These are phyloP conservation scores for Hesperophylax magnus DNA, from an alignment of 1,140 invertebrate genomes.

Conservation along the genomic window DNA sequence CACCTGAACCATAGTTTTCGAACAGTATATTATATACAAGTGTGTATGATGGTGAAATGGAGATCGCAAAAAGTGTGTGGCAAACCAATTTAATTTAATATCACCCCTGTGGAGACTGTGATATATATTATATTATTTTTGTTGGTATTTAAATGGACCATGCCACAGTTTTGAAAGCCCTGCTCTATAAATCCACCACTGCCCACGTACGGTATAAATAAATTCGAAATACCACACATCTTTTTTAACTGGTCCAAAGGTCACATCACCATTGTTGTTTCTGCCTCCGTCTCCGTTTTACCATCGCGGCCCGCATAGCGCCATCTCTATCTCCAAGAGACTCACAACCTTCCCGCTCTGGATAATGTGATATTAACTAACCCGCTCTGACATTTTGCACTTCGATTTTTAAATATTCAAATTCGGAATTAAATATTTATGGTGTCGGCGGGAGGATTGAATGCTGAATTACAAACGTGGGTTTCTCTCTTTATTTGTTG, in stretches of 20 bases:
- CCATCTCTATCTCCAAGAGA: not conserved
- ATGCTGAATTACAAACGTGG: constrained; percentile 1
- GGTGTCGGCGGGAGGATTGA: constrained; percentile 5
- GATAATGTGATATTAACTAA: not conserved
- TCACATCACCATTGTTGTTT: constrained; percentile 28
- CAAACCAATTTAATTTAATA: too few relatives aligned
- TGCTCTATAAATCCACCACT: not conserved
- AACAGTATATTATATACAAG: too few relatives aligned
- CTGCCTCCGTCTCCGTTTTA: not conserved
- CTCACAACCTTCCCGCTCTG: constrained; percentile 1
- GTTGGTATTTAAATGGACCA: not conserved
- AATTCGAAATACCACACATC: constrained; percentile 38
- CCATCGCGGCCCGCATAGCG: not conserved
- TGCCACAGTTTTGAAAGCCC: constrained; percentile 1
- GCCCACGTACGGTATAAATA: constrained; percentile 28
- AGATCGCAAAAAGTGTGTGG: too few relatives aligned
- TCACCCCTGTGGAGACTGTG: too few relatives aligned
- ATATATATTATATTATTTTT: not conserved
- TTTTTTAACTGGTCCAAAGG: constrained; percentile 40
- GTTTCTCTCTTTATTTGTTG: constrained; percentile 16
- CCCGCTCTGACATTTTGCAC: constrained; percentile 39
- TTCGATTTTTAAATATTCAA: constrained; percentile 38
- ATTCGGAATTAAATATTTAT: constrained; percentile 37
- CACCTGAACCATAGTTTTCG: too few relatives aligned
- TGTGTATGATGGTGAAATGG: too few relatives aligned